A percentile compares a stretch with the other conserved stretches of the same genome.
These are phyloP conservation scores for Hoplostethus mediterraneus DNA, from an alignment of 2,797 vertebrate species.

Conservation along the genomic window DNA sequence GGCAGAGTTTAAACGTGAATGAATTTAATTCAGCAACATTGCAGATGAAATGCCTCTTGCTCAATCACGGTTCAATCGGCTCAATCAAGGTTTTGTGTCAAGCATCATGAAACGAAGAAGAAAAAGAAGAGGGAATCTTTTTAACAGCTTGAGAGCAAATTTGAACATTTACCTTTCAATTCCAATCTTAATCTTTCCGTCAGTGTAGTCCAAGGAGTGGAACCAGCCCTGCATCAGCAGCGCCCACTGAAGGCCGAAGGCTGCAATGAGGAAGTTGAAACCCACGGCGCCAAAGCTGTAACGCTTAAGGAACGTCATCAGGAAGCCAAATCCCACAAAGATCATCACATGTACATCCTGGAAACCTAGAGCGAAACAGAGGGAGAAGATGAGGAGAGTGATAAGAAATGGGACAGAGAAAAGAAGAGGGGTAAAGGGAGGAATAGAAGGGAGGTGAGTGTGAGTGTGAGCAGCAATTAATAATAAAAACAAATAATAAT, in stretches of 20 bases:
- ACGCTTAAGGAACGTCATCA: constrained; percentile 96
- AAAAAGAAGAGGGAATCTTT: not conserved
- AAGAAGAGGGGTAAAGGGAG: not conserved
- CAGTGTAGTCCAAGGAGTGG: constrained; percentile 77
- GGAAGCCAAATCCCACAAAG: constrained; percentile 97
- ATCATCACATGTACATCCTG: constrained; percentile 99
- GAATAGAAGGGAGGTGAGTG: not conserved
- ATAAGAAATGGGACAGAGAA: not conserved
- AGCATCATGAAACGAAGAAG: not conserved
- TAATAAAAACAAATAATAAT: no score
- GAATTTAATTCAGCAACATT: no score
- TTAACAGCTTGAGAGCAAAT: not conserved
- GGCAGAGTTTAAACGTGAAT: no score
- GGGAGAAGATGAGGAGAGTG: not conserved
- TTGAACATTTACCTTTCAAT: constrained; percentile 87
- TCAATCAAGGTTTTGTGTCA: not conserved
- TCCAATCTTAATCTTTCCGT: constrained; percentile 90
- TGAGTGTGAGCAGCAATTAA: no score
- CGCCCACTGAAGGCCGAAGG: constrained; percentile 97
- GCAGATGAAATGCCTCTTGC: no score
- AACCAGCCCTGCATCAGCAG: constrained; percentile 98
- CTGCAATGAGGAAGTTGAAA: constrained; percentile 95
- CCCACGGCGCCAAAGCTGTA: constrained; percentile 94
- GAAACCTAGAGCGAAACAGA: constrained; percentile 86
- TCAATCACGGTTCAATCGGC: no score